Conservation (phyloP, 2,113 vertebrate species). For the Vimba vimba region DNA sequence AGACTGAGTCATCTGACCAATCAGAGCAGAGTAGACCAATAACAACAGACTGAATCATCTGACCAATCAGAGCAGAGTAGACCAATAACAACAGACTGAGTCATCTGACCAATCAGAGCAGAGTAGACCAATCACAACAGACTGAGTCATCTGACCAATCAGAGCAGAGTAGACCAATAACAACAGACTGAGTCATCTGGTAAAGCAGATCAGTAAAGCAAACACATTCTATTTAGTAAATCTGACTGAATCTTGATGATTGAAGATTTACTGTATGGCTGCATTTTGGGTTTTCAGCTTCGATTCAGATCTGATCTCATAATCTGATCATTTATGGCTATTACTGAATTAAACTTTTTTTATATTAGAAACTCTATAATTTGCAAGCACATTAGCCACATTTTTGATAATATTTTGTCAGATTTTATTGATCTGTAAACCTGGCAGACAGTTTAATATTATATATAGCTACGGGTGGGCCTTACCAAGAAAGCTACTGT, state of each 20-base stretch:
- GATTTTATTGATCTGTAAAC: not conserved
- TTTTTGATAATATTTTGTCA: too few relatives aligned
- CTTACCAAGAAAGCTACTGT: not conserved
- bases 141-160: too few relatives aligned
- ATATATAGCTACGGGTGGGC: not conserved
- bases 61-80: too few relatives aligned
- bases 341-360: not conserved
- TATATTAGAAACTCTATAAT: not conserved
- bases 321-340: not conserved
- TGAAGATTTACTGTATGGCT: not conserved
- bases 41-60: too few relatives aligned
- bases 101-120: too few relatives aligned
- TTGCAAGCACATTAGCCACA: not conserved
- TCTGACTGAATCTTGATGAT: not conserved
- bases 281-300: not conserved
- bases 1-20: too few relatives aligned
- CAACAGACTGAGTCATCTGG: too few relatives aligned
- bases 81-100: too few relatives aligned
- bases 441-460: not conserved
- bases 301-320: not conserved
- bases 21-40: too few relatives aligned
- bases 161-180: too few relatives aligned
- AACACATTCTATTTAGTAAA: not conserved
- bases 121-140: too few relatives aligned
- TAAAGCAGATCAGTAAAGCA: too few relatives aligned